These are phyloP conservation scores for Macrobrachium nipponense DNA, from an alignment of 1,140 invertebrate species.

Conservation along the genomic window DNA sequence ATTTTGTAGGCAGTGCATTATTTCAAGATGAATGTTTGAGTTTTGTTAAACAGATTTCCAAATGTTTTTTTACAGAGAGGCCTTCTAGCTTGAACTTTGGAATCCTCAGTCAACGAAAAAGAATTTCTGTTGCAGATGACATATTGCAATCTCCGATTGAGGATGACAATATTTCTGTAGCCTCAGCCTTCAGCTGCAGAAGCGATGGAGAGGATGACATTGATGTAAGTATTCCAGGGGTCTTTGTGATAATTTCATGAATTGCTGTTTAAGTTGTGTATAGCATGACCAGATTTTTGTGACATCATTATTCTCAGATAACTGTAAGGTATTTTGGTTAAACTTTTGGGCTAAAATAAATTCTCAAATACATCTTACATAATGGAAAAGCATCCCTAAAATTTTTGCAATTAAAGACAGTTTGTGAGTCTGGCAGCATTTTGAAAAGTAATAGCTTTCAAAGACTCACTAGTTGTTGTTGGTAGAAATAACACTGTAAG, in stretches of 20 bases:
- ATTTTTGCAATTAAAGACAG: too few relatives aligned
- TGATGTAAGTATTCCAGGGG: not conserved
- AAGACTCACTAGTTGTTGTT: too few relatives aligned
- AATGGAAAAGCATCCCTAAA: too few relatives aligned
- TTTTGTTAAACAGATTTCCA: not conserved
- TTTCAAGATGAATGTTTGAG: not conserved
- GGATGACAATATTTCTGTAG: conserved; percentile 45
- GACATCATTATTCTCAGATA: too few relatives aligned
- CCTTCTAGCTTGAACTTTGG: conserved; percentile 19
- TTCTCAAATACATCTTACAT: too few relatives aligned
- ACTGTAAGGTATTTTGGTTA: too few relatives aligned
- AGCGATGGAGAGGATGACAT: conserved; percentile 36
- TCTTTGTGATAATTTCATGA: too few relatives aligned
- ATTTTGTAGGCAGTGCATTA: not conserved
- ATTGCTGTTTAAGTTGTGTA: not conserved
- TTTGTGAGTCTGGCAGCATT: too few relatives aligned
- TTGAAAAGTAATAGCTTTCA: too few relatives aligned
- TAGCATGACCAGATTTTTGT: too few relatives aligned
- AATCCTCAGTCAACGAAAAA: conserved; percentile 29
- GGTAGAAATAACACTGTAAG: too few relatives aligned
- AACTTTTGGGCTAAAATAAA: too few relatives aligned
- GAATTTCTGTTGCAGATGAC: conserved; percentile 50
- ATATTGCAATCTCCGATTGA: conserved; percentile 44
- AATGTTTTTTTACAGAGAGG: conserved; percentile 15
- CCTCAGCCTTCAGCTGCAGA: conserved; percentile 42